Percentiles rank a stretch among this genome's conserved stretches.
Evolutionary conservation across 2,113 vertebrate genomes (phyloP).

Genomic region (Heterocephalus glaber): DNA sequence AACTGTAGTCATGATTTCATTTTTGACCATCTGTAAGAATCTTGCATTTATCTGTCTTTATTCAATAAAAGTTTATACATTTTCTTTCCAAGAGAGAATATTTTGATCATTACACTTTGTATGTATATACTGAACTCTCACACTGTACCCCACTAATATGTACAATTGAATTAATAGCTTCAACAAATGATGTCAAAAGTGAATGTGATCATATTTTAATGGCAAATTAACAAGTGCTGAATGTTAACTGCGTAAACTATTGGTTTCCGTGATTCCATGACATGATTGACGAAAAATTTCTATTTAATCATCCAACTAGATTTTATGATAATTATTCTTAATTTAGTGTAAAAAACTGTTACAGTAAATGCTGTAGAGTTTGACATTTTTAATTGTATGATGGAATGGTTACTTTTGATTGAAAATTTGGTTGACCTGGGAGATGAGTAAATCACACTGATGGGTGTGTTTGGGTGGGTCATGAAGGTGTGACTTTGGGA

Average conservation of each 20-base stretch:
- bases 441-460: neutral
- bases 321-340: neutral
- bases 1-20: neutral
- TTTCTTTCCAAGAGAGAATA: neutral
- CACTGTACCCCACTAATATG: neutral
- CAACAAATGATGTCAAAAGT: neutral
- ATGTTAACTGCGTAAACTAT: neutral
- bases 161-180: neutral
- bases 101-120: neutral
- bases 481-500: neutral
- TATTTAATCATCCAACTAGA: neutral
- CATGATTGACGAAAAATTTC: neutral
- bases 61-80: neutral
- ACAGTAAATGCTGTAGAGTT: neutral
- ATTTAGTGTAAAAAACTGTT: neutral
- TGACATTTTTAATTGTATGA: neutral
- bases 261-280: neutral
- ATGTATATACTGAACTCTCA: neutral
- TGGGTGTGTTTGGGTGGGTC: neutral
- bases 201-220: neutral
- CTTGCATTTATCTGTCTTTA: neutral
- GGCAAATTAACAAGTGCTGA: neutral
- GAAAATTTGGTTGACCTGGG: neutral
- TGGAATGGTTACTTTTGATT: neutral
- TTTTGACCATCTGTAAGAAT: neutral